Evolutionary conservation across 2,888 invertebrate species (phyloP).

Genomic region (Sesamia inferens): DNA sequence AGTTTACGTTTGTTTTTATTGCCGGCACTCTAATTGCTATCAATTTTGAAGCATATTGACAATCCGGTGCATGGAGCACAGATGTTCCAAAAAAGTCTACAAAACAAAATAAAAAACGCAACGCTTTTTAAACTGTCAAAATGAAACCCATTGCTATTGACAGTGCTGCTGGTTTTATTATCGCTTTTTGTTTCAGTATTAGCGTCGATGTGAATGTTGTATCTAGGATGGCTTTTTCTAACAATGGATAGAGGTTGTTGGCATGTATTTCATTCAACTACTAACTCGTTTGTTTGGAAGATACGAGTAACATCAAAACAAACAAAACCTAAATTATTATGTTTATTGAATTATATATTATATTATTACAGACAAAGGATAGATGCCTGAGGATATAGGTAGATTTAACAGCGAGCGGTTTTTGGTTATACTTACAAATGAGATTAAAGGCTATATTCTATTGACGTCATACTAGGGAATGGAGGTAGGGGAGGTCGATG

Average conservation of each 20-base stretch:
- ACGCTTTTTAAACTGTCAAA: no score
- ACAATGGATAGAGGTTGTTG: slow-evolving; percentile 10
- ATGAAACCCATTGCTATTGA: no score
- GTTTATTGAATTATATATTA: slow-evolving; percentile 21
- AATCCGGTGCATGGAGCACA: no score
- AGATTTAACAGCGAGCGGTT: slow-evolving; percentile 45
- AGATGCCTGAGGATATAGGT: slow-evolving; percentile 1
- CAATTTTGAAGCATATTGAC: no score
- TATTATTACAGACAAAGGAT: slow-evolving; percentile 27
- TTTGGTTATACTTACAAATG: slow-evolving; percentile 60
- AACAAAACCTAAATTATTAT: slow-evolving; percentile 7
- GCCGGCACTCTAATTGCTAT: no score
- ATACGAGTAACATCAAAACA: slow-evolving; percentile 11
- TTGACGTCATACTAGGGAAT: slow-evolving; percentile 63
- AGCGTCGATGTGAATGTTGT: neutral
- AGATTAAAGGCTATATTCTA: slow-evolving; percentile 62
- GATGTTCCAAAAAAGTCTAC: no score
- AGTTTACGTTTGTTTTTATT: neutral
- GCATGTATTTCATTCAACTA: neutral
- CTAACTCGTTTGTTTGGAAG: slow-evolving; percentile 13
- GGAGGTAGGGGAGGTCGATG: slow-evolving; percentile 31
- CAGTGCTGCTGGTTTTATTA: neutral
- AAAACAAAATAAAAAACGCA: no score
- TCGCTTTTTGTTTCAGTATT: neutral
- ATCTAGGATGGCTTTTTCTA: neutral